These are phyloP conservation scores for Emys orbicularis DNA, from an alignment of 2,797 vertebrate species.

Conservation along the genomic window DNA sequence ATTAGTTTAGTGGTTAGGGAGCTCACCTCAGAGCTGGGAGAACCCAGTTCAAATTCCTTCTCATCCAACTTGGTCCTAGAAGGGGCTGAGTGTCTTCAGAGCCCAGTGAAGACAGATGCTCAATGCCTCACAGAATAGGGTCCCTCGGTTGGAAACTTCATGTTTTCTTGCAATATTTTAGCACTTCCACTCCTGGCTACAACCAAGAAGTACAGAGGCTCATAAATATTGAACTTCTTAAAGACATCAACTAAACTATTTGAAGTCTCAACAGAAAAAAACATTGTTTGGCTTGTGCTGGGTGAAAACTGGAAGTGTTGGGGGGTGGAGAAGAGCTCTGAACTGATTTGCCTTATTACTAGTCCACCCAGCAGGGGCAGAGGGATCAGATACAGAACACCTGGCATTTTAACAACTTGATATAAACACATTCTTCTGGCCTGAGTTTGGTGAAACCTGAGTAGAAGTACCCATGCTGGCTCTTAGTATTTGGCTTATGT, in stretches of 20 bases:
- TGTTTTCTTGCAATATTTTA: not conserved
- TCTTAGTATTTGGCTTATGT: not conserved
- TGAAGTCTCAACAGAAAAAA: not conserved
- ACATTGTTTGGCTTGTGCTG: not conserved
- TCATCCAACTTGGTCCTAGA: not conserved
- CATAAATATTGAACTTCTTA: not conserved
- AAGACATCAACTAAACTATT: not conserved
- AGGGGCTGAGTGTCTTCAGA: not conserved
- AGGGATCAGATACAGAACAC: not conserved
- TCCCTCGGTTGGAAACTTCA: not conserved
- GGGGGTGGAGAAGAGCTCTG: rapidly evolving
- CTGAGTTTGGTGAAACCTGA: not conserved
- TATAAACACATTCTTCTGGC: not conserved
- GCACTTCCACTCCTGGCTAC: not conserved
- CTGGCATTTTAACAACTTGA: not conserved
- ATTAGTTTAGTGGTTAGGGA: not conserved
- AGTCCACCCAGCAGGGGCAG: not conserved
- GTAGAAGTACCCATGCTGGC: not conserved
- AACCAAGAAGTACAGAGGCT: not conserved
- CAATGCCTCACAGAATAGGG: not conserved
- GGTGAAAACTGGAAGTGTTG: not conserved
- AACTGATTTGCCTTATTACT: not conserved
- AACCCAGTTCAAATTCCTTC: not conserved
- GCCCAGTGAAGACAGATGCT: not conserved
- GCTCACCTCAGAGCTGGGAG: not conserved